phyloP scores from a whole-genome alignment of 2,888 invertebrate species.

The Zootermopsis nevadensis region DNA sequence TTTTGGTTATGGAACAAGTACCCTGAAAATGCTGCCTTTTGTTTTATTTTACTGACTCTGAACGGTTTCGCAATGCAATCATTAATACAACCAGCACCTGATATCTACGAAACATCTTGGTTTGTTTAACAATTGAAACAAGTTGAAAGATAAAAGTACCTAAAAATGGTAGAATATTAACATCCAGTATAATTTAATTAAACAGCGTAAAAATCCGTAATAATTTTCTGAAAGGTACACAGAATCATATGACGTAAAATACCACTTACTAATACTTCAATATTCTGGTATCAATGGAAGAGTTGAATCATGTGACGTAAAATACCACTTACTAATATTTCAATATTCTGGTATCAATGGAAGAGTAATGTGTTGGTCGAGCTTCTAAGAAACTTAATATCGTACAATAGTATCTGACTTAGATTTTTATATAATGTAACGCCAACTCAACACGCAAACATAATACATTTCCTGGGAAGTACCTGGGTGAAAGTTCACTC shows the following conservation, averaged over 20 bases:
- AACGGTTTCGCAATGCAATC: no score
- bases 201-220: no score
- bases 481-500: constrained; percentile 43
- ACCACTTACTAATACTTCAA: neutral
- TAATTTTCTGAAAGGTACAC: neutral
- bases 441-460: constrained; percentile 48
- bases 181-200: no score
- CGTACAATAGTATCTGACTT: constrained; percentile 15
- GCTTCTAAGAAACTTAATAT: neutral
- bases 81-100: no score
- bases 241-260: neutral
- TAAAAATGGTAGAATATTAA: no score
- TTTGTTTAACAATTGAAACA: no score
- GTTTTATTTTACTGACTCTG: no score
- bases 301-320: neutral
- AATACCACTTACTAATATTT: neutral
- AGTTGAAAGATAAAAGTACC: no score
- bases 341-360: neutral
- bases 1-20: no score
- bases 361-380: neutral
- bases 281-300: neutral
- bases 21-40: no score
- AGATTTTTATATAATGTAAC: constrained; percentile 45
- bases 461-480: constrained; percentile 53
- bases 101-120: no score